Evolutionary conservation across 1,140 invertebrate genomes (phyloP).

Genomic region (Hyles vespertilio): DNA sequence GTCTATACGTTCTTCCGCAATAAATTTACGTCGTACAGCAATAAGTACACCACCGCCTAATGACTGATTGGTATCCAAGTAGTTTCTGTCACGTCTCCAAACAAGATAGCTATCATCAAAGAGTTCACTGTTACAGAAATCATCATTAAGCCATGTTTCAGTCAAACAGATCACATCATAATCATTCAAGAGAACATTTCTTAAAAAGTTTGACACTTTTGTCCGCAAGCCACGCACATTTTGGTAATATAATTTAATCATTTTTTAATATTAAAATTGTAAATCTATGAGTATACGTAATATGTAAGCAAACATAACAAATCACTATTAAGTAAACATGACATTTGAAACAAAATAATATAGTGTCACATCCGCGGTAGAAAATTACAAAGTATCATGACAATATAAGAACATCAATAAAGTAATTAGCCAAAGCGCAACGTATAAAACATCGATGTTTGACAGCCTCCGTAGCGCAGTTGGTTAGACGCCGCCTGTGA

Average conservation of each 20-base stretch:
- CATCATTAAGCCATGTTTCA: constrained; percentile 28
- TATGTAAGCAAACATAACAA: no score
- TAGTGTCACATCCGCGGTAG: no score
- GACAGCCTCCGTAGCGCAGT: no score
- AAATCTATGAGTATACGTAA: no score
- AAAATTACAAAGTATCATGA: no score
- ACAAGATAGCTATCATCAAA: constrained; percentile 19
- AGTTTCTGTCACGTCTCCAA: constrained; percentile 28
- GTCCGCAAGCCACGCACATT: constrained; percentile 12
- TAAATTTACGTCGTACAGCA: constrained; percentile 19
- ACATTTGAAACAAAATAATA: no score
- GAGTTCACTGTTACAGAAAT: constrained; percentile 17
- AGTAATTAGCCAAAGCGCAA: no score
- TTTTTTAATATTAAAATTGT: no score
- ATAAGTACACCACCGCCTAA: constrained; percentile 28
- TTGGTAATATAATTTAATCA: constrained; percentile 12
- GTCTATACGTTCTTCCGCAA: background rate
- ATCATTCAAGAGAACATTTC: constrained; percentile 16
- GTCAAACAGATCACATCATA: constrained; percentile 26
- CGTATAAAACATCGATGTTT: no score
- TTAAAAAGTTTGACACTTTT: constrained; percentile 11
- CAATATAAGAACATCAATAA: no score
- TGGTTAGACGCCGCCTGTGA: no score
- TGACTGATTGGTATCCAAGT: constrained; percentile 14
- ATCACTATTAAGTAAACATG: no score